Evolutionary conservation across 2,888 invertebrate species (phyloP), one percentile per base, ranked within the genome.

Genomic region (Meliscaeva auricollis): DNA sequence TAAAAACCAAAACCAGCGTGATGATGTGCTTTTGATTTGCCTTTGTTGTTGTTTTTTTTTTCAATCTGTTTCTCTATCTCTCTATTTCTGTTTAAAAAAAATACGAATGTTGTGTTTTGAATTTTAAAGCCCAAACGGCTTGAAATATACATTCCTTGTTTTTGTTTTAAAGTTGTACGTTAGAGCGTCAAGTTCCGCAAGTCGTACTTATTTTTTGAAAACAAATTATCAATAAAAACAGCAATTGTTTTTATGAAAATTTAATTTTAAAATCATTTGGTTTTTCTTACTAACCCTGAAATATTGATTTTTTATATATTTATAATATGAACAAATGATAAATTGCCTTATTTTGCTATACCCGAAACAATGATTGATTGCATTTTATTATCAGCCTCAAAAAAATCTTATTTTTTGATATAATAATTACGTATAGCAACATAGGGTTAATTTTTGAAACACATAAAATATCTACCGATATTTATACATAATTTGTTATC

Each of bases 401-500:
- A 26, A 3, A 4, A 26, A 3, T 26, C 26, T 26, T 2, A n/a
- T n/a, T n/a, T n/a, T n/a, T n/a, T n/a, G n/a, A n/a, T n/a, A n/a
- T n/a, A n/a, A n/a, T n/a, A n/a, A n/a, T n/a, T n/a, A n/a, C 26
- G 26, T 26, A 26, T 26, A 26, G 26, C 26, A 26, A 38, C 8
- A 9, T 17, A 5, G 3, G 11, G 8, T 8, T 35, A 5, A 35
- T 60, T 38, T 68, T 20, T 46, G 38, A 52, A 52, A n/a, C n/a
- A 87, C 89, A 90, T 90, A 89, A 91, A 91, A 90, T 91, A 90
- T 91, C 89, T 90, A 91, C 90, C 90, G 89, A 91, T 88, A 88
- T 73, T 79, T 35, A 9, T n/a, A n/a, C n/a, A n/a, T n/a, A n/a
- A n/a, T 82, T 68, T 38, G 73, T 80, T 54, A 20, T 17, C 46